Percentiles rank a stretch among this genome's conserved stretches.
phyloP scores from a whole-genome alignment of 2,797 vertebrate genomes.

The Gadopsis marmoratus region DNA sequence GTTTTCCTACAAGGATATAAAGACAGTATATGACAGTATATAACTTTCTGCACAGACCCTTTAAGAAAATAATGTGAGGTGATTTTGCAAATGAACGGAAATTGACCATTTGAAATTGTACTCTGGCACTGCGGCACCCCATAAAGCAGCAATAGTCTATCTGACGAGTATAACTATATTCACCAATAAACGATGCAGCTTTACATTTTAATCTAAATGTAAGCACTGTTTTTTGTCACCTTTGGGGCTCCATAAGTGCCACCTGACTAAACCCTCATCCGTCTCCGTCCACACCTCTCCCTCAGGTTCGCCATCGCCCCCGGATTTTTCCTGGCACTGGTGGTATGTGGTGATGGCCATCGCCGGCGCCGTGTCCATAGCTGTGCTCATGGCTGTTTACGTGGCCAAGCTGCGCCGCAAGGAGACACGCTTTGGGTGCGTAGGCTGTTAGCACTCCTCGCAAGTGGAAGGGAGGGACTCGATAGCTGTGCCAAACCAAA shows the following conservation, averaged over 20 bases:
- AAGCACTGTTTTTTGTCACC: background rate
- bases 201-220: background rate
- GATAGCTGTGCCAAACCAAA: constrained; percentile 45
- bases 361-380: constrained; percentile 83
- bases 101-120: background rate
- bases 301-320: constrained; percentile 64
- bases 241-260: background rate
- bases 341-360: constrained; percentile 93
- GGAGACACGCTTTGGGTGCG: constrained; percentile 93
- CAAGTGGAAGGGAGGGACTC: constrained; percentile 58
- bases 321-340: constrained; percentile 92
- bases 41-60: background rate
- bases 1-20: background rate
- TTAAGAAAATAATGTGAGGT: background rate
- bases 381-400: constrained; percentile 87
- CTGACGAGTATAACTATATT: background rate
- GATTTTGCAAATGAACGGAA: background rate
- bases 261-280: constrained; percentile 10
- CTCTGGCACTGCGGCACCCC: too few species aligned
- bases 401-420: constrained; percentile 89
- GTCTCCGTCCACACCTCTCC: constrained; percentile 39
- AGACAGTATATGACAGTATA: background rate
- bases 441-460: constrained; percentile 25
- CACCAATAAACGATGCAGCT: background rate
- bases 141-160: background rate